Base-by-base conservation (phyloP, 1,140 invertebrate species). In the Drosophila pandora region DNA sequence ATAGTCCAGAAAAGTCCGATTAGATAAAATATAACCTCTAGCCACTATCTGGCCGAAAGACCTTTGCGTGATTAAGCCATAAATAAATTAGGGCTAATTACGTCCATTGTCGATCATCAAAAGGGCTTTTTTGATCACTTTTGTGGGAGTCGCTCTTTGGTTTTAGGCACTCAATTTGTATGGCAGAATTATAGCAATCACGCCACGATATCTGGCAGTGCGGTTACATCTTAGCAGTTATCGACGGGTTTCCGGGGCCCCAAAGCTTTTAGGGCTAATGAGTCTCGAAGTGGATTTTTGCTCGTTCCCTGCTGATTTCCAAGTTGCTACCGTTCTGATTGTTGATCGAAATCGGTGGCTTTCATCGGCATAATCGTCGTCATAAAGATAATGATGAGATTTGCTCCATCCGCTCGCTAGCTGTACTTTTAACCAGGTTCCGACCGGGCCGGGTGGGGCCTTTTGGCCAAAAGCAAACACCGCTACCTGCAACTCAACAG, bases 391-490 rank as follows among this genome's bases (percentile, higher is more conserved):
- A 67, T 60, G 22, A 63, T 55, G 67, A 41, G 47, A 70, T 57
- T 56, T 70, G 61, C 64, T 54, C 41, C 65, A 67, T 68, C 64
- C 64, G 64, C 43, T 68, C 58, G 17, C 77, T 85, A 85, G 81
- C 81, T 85, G 81, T 85, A 85, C 81, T 75, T 85, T 67, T 79
- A 56, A 30, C 57, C 60, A 60, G 54, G 25, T 52, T 6, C n/a
- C 3, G n/a, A 13, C 58, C 13, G 56, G 25, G 55, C 2, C 41
- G 17, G 21, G 17, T 43, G 62, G 61, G 63, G 60, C 48, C 34
- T 8, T 47, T 56, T 12, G 25, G 52, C 37, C 13, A 67, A 63
- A 48, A 67, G 34, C 58, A 55, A 62, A 63, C 37, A 70, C 63
- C 67, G 67, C 67, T 82, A 82, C 79, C 79, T 83, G 74, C 74